Evolutionary conservation across 2,888 invertebrate species (phyloP).

Genomic region (Perizoma affinitatum): DNA sequence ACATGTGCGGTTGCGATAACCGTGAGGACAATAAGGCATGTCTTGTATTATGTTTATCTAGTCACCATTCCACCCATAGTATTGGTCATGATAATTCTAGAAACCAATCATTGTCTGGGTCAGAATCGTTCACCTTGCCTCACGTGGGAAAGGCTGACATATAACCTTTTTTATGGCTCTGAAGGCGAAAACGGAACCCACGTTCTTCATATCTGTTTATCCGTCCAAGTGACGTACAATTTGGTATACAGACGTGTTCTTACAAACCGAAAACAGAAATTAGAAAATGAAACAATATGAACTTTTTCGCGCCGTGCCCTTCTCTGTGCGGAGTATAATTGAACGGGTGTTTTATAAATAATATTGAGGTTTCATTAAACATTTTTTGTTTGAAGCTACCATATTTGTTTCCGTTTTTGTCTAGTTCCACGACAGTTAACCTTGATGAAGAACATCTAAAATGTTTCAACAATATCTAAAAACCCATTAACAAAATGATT

Average conservation of each 20-base stretch:
- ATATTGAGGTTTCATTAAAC: not conserved
- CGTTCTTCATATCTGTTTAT: no score
- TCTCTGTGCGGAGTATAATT: no score
- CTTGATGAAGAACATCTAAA: conserved; percentile 8
- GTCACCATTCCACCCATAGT: conserved; percentile 30
- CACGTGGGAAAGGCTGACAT: conserved; percentile 4
- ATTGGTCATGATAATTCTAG: conserved; percentile 39
- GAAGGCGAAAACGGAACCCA: no score
- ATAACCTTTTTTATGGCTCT: not conserved
- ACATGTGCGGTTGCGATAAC: conserved; percentile 45
- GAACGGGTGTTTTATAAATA: no score
- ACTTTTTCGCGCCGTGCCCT: no score
- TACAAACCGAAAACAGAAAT: no score
- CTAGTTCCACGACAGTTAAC: not conserved
- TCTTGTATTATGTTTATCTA: conserved; percentile 36
- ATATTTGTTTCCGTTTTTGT: not conserved
- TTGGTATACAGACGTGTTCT: no score
- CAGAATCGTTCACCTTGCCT: conserved; percentile 16
- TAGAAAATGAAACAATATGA: no score
- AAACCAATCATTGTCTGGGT: conserved; percentile 34
- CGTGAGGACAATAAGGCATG: conserved; percentile 50
- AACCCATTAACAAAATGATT: conserved; percentile 12
- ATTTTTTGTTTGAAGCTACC: not conserved
- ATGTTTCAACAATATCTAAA: conserved; percentile 8
- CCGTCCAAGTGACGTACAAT: no score